Percentiles rank a stretch among this genome's conserved stretches.
phyloP scores from a whole-genome alignment of 2,113 vertebrate genomes.

The Cottus gobio region DNA sequence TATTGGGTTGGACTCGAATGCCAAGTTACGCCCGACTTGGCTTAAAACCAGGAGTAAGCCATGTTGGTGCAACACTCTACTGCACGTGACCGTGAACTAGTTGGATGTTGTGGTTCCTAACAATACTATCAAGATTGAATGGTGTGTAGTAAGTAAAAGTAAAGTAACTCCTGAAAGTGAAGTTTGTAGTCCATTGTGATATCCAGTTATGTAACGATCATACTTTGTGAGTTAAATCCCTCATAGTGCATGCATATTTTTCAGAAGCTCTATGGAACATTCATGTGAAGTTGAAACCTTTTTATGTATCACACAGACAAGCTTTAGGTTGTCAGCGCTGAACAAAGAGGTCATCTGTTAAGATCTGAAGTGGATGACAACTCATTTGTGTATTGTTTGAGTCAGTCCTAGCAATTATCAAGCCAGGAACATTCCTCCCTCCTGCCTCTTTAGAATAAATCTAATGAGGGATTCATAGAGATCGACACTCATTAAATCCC shows the following conservation, averaged over 20 bases:
- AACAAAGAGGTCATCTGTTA: slow-evolving; percentile 45
- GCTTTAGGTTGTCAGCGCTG: slow-evolving; percentile 10
- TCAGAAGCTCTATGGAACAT: slow-evolving; percentile 1
- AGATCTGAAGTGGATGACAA: slow-evolving; percentile 42
- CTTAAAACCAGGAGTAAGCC: not conserved
- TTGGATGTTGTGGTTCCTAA: slow-evolving; percentile 4
- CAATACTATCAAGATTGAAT: slow-evolving; percentile 15
- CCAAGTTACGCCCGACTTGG: not conserved
- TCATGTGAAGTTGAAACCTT: not conserved
- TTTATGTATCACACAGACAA: slow-evolving; percentile 3
- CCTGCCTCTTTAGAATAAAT: slow-evolving; percentile 14
- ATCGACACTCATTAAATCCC: slow-evolving; percentile 44
- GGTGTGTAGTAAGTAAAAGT: slow-evolving; percentile 2
- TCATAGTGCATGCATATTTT: not conserved
- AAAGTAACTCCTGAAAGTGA: not conserved
- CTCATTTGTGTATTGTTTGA: slow-evolving; percentile 55
- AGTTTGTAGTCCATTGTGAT: not conserved
- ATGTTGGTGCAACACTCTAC: not conserved
- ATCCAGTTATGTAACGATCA: not conserved
- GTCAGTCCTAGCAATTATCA: slow-evolving; percentile 42
- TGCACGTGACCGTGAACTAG: not conserved
- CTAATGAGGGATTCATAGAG: slow-evolving; percentile 37
- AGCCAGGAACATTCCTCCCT: slow-evolving; percentile 34
- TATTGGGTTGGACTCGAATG: not conserved
- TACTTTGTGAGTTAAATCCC: not conserved